Conservation (phyloP, 2,888 invertebrate genomes). For the Silvanus unidentatus region DNA sequence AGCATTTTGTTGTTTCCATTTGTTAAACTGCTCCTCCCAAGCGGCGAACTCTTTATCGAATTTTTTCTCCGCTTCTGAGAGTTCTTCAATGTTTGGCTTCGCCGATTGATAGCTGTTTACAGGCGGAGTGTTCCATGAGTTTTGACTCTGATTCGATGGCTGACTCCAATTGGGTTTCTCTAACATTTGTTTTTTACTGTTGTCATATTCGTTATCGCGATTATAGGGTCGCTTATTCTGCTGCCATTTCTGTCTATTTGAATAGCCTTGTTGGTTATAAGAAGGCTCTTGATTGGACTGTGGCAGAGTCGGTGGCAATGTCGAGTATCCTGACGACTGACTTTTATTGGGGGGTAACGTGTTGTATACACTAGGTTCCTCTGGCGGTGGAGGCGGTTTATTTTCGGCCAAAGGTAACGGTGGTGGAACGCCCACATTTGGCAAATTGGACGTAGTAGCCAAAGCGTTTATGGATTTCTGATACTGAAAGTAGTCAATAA, state of each 20-base stretch:
- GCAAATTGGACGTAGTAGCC: neutral
- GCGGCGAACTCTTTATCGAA: constrained; percentile 85
- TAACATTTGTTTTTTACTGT: constrained; percentile 14
- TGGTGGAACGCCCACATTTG: constrained; percentile 42
- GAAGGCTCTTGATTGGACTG: neutral
- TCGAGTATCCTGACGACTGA: neutral
- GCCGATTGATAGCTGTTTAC: constrained; percentile 6
- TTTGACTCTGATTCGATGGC: constrained; percentile 6
- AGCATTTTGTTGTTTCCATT: constrained; percentile 86
- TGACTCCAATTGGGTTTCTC: constrained; percentile 15
- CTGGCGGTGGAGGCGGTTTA: constrained; percentile 44
- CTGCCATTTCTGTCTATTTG: constrained; percentile 2
- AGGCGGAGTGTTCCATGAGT: neutral
- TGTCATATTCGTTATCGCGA: constrained; percentile 13
- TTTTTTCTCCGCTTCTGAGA: constrained; percentile 68
- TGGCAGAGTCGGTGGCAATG: neutral
- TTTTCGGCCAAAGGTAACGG: constrained; percentile 48
- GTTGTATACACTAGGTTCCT: constrained; percentile 23
- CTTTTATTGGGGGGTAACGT: neutral
- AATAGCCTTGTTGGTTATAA: neutral
- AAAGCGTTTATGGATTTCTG: constrained; percentile 49
- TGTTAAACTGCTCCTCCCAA: constrained; percentile 88
- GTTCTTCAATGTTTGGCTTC: constrained; percentile 30
- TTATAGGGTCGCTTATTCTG: constrained; percentile 17
- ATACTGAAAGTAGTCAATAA: constrained; percentile 39